Conservation (phyloP, 2,888 invertebrate species). For the Apamea anceps region DNA sequence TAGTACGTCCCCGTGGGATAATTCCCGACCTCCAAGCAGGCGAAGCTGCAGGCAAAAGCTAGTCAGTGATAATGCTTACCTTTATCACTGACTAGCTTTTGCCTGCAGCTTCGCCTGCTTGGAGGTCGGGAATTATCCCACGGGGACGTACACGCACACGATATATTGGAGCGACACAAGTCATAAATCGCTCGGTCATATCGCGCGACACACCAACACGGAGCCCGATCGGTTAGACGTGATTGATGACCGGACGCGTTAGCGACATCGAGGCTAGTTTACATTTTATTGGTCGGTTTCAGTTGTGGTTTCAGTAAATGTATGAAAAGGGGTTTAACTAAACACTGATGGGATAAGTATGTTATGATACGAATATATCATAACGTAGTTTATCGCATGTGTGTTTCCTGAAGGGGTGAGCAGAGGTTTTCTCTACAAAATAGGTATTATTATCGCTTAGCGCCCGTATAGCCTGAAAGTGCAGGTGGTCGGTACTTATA, state of each 20-base stretch:
- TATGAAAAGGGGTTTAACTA: neutral
- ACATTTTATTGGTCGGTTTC: neutral
- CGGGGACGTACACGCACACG: conserved; percentile 6
- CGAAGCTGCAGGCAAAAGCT: too few relatives aligned
- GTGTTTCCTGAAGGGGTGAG: neutral
- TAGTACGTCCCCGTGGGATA: neutral
- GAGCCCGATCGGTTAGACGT: conserved; percentile 37
- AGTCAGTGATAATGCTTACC: neutral
- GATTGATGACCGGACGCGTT: conserved; percentile 46
- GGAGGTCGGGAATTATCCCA: too few relatives aligned
- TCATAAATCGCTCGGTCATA: conserved; percentile 49
- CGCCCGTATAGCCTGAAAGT: too few relatives aligned
- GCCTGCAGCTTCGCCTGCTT: too few relatives aligned
- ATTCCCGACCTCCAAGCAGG: neutral
- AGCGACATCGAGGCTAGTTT: conserved; percentile 29
- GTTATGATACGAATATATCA: neutral
- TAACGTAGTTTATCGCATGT: accelerated
- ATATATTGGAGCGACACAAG: conserved; percentile 25
- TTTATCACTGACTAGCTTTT: too few relatives aligned
- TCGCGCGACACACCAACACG: conserved; percentile 38
- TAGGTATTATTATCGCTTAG: neutral
- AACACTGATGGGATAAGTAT: neutral
- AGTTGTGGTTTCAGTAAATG: neutral
- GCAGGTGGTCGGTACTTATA: too few relatives aligned
- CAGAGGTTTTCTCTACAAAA: neutral